Base-by-base conservation (phyloP, 92 coral and sea anemone species). In the Zoanthus gigantus region DNA sequence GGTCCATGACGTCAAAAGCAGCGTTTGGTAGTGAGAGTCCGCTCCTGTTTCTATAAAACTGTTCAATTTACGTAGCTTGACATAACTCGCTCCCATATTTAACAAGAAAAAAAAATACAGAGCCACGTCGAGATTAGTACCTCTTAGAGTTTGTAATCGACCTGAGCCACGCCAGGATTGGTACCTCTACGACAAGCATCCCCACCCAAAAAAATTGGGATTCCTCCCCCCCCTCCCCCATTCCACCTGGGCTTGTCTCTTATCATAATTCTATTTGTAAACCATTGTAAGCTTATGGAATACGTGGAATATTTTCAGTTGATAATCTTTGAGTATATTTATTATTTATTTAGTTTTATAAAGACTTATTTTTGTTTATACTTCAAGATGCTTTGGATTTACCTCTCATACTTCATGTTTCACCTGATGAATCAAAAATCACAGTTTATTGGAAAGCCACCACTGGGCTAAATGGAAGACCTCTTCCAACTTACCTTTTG, bases 391-490 rank as follows among this genome's bases (percentile, higher is more conserved):
- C 29, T 5, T 63, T 28, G 2, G 9, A 18, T 9, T 1, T 63
- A 9, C 87, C 90, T 54, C 31, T 46, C 5, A 85, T 83, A 42
- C 30, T 48, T 28, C 81, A 87, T 17, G 78, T 90, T 11, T 86
- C 85, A 37, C 92, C 92, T 4, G 56, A 52, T 16, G 73, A 69
- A 61, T 44, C 46, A 17, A 77, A 74, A 8, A 85, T 85, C 71
- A 69, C 46, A 17, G 46, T 90, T 16, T 67, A 56, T 3, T 90
- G 92, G 92, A 72, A 52, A 46, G 30, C 23, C 18, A 67, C 92
- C 0, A 6, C 5, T 11, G 61, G 29, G 50, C 86, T 84, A 14
- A 86, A 86, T 16, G 89, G 92, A 28, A 54, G 86, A 28, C 66
- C 77, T 4, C 53, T 75, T 15, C 53, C 44, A 48, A 68, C 79